Evolutionary conservation across 2,797 vertebrate genomes (phyloP).

Genomic region (Nasua narica): DNA sequence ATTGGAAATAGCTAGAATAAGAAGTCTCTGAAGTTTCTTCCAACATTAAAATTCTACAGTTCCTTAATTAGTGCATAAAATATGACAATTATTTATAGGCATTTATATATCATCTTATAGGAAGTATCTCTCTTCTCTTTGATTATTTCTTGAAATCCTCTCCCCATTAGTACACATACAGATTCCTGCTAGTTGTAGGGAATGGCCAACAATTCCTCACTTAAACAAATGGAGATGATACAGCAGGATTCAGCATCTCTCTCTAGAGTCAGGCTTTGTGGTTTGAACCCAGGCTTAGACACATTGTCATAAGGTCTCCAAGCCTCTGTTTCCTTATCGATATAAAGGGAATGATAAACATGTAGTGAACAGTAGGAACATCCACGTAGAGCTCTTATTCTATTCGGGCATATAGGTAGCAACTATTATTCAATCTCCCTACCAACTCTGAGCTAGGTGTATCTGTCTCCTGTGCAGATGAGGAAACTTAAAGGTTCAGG

Average conservation of each 20-base stretch:
- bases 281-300: background rate
- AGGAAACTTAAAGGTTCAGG: background rate
- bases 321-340: background rate
- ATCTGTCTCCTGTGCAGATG: background rate
- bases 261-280: background rate
- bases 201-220: background rate
- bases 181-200: background rate
- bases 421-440: background rate
- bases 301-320: background rate
- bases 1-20: background rate
- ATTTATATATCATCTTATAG: background rate
- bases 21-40: background rate
- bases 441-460: background rate
- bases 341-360: background rate
- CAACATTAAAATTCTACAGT: background rate
- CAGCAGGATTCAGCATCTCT: background rate
- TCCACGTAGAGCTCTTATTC: background rate
- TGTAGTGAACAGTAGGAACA: background rate
- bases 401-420: background rate
- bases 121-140: background rate
- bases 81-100: background rate
- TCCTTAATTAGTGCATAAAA: background rate
- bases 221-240: background rate
- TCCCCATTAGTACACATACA: background rate
- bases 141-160: background rate